A percentile compares a stretch with the other conserved stretches of the same genome.
Evolutionary conservation across 92 coral and sea anemone genomes (phyloP).

Genomic region (Porites lobata): DNA sequence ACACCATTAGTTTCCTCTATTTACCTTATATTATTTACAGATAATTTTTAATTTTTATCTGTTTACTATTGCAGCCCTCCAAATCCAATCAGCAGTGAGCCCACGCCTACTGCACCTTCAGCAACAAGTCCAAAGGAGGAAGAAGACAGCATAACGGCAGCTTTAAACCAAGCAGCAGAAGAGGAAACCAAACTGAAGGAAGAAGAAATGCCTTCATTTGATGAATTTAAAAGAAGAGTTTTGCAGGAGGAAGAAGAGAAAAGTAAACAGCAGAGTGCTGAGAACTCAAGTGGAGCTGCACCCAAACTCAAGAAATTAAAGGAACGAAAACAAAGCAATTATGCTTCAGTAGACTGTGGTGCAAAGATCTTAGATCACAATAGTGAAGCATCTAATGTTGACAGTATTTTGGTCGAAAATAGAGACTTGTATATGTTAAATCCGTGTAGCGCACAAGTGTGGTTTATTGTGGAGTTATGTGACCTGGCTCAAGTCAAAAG

Average conservation of each 20-base stretch:
- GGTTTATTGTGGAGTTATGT: conserved; percentile 97
- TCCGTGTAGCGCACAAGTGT: conserved; percentile 95
- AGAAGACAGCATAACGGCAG: conserved; percentile 81
- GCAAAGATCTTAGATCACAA: conserved; percentile 88
- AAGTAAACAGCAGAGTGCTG: conserved; percentile 69
- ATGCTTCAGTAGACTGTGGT: conserved; percentile 96
- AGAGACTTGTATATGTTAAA: conserved; percentile 95
- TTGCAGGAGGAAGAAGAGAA: conserved; percentile 93
- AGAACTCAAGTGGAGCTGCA: conserved; percentile 39
- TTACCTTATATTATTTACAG: too few relatives aligned
- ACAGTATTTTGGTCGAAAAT: conserved; percentile 88
- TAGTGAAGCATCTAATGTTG: conserved; percentile 84
- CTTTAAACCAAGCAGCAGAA: conserved; percentile 85
- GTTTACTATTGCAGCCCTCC: conserved; percentile 24
- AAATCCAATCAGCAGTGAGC: conserved; percentile 14
- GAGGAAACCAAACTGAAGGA: conserved; percentile 76
- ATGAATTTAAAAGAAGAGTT: conserved; percentile 89
- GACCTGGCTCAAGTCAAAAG: conserved; percentile 91
- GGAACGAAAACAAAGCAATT: conserved; percentile 94
- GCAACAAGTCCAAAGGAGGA: conserved; percentile 34
- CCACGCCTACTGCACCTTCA: conserved; percentile 29
- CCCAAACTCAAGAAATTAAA: conserved; percentile 79
- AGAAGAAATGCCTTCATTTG: conserved; percentile 98
- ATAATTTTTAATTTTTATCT: neutral
- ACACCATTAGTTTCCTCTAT: too few relatives aligned